phyloP scores from a whole-genome alignment of 2,113 vertebrate genomes.

The Corythornis vintsioides region DNA sequence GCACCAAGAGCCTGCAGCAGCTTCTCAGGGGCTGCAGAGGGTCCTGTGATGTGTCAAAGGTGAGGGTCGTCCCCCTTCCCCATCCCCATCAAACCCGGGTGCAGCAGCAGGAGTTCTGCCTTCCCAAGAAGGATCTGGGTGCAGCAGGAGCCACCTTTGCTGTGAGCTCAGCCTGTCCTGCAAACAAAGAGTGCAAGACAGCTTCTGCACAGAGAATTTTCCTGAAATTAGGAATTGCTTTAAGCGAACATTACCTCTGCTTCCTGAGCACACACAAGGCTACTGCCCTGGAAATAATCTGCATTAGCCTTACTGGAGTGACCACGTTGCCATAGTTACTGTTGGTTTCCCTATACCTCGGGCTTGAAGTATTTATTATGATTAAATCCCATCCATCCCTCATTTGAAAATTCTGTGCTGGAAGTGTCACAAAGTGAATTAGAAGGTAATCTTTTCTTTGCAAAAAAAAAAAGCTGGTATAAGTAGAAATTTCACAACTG shows the following conservation, averaged over 20 bases:
- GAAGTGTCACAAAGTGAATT: conserved; percentile 1
- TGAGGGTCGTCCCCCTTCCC: accelerated
- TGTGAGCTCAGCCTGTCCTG: too few relatives aligned
- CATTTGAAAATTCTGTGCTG: not conserved
- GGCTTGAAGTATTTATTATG: conserved; percentile 69
- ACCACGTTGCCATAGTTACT: conserved; percentile 81
- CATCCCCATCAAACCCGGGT: not conserved
- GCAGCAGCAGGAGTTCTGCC: not conserved
- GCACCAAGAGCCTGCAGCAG: not conserved
- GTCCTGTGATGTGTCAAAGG: not conserved
- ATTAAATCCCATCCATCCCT: conserved; percentile 38
- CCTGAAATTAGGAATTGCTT: conserved; percentile 68
- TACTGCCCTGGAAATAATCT: conserved; percentile 79
- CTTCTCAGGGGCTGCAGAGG: not conserved
- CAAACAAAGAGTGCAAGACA: conserved; percentile 33
- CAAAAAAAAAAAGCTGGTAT: not conserved
- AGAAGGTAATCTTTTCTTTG: not conserved
- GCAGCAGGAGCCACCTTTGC: not conserved
- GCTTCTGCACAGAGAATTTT: conserved; percentile 30
- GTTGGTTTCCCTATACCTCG: conserved; percentile 64
- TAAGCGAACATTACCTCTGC: conserved; percentile 76
- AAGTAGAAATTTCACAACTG: not conserved
- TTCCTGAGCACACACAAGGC: conserved; percentile 75
- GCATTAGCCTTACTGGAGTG: conserved; percentile 74
- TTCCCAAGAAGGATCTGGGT: not conserved